Conservation (phyloP, 2,888 invertebrate genomes). For the Lysandra bellargus region DNA sequence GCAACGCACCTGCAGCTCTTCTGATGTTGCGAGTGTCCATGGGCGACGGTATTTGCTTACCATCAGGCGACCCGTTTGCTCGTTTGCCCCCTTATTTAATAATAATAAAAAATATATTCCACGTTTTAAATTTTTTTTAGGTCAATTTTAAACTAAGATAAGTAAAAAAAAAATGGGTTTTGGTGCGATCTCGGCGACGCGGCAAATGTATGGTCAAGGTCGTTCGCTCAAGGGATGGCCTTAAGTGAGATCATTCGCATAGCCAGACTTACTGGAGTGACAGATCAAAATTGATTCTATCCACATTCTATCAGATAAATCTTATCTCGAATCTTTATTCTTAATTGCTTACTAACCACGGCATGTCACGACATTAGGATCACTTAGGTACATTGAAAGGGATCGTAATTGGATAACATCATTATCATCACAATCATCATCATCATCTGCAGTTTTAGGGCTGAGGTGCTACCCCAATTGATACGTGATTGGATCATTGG, state of each 20-base stretch:
- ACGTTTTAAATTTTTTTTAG: too few relatives aligned
- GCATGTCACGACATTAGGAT: conserved; percentile 12
- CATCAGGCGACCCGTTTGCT: too few relatives aligned
- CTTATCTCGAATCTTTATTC: conserved; percentile 9
- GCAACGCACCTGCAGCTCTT: too few relatives aligned
- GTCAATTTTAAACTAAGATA: too few relatives aligned
- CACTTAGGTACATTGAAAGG: conserved; percentile 6
- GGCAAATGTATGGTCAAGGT: too few relatives aligned
- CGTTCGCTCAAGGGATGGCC: too few relatives aligned
- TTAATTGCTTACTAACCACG: conserved; percentile 18
- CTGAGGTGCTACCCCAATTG: not conserved
- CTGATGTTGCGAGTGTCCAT: too few relatives aligned
- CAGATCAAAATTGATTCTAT: conserved; percentile 16
- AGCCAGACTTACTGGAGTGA: not conserved
- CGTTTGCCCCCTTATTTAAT: too few relatives aligned
- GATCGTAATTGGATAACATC: not conserved
- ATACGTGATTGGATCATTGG: not conserved
- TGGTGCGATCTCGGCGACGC: too few relatives aligned
- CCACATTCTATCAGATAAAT: conserved; percentile 4
- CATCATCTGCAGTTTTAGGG: not conserved
- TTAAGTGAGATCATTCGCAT: conserved; percentile 5
- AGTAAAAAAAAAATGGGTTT: too few relatives aligned
- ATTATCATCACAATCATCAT: not conserved
- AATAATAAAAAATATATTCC: too few relatives aligned
- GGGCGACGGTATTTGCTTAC: too few relatives aligned